Percentiles rank a stretch among this genome's conserved stretches.
Evolutionary conservation across 2,797 vertebrate genomes (phyloP).

Genomic region (Acomys russatus): DNA sequence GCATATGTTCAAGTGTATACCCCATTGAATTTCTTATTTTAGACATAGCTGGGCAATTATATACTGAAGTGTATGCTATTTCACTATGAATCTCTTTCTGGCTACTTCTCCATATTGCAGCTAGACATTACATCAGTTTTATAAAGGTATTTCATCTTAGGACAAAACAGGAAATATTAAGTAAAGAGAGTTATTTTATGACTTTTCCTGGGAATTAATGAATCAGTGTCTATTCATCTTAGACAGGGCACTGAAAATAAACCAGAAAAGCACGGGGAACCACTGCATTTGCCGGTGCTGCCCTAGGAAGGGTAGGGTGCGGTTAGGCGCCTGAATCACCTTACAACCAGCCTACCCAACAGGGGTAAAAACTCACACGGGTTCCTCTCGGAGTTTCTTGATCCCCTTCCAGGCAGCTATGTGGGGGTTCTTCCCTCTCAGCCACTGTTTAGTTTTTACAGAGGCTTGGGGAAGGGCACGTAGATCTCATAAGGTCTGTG

Average conservation of each 20-base stretch:
- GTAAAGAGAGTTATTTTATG: background rate
- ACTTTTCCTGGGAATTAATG: background rate
- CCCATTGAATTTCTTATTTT: background rate
- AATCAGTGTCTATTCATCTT: background rate
- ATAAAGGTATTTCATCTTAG: conserved; percentile 23
- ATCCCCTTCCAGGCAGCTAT: background rate
- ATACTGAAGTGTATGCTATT: background rate
- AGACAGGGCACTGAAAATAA: background rate
- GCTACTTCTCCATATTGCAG: background rate
- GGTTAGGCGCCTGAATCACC: background rate
- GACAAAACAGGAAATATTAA: background rate
- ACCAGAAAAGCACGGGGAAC: background rate
- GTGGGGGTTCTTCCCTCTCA: background rate
- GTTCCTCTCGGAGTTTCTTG: background rate
- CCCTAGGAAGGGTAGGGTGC: background rate
- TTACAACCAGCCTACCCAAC: rapidly evolving
- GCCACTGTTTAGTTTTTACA: background rate
- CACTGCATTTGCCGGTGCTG: too few species aligned
- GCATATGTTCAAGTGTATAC: background rate
- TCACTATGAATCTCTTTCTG: background rate
- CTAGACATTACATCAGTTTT: background rate
- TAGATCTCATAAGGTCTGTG: background rate
- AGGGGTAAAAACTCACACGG: background rate
- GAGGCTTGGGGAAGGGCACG: background rate
- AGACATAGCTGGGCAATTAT: background rate